phyloP scores from a whole-genome alignment of 2,888 invertebrate genomes.

The Cepaea hortensis region DNA sequence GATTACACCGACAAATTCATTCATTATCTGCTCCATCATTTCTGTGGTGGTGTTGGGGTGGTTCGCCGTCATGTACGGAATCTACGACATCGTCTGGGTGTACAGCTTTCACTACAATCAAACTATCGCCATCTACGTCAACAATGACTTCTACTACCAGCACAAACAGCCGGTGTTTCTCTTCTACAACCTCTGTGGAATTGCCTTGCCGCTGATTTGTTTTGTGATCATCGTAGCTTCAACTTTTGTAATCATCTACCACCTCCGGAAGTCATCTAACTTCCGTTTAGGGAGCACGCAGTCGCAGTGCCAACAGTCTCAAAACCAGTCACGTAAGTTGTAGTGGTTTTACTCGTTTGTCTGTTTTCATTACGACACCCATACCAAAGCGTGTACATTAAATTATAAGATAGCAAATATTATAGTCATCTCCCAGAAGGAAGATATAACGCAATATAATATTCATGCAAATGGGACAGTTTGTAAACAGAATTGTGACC shows the following conservation, averaged over 20 bases:
- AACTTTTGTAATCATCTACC: conserved; percentile 20
- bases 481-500: too few species aligned
- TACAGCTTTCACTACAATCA: conserved; percentile 6
- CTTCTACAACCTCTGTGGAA: conserved; percentile 20
- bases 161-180: conserved; percentile 24
- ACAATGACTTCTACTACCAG: conserved; percentile 24
- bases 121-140: conserved; percentile 1
- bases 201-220: conserved; percentile 17
- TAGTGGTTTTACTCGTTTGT: too few species aligned
- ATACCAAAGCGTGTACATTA: too few species aligned
- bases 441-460: too few species aligned
- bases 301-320: neutral
- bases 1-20: conserved; percentile 6
- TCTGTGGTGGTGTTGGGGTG: conserved; percentile 31
- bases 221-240: conserved; percentile 22
- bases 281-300: neutral
- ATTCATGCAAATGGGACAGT: too few species aligned
- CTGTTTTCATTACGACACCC: too few species aligned
- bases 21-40: conserved; percentile 11
- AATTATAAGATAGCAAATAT: too few species aligned
- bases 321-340: neutral
- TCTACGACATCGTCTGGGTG: conserved; percentile 31
- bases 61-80: conserved; percentile 18
- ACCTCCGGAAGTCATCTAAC: conserved; percentile 19
- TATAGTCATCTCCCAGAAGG: too few species aligned